These are phyloP conservation scores for Erebia epiphron DNA, from an alignment of 2,888 invertebrate species.

Conservation along the genomic window DNA sequence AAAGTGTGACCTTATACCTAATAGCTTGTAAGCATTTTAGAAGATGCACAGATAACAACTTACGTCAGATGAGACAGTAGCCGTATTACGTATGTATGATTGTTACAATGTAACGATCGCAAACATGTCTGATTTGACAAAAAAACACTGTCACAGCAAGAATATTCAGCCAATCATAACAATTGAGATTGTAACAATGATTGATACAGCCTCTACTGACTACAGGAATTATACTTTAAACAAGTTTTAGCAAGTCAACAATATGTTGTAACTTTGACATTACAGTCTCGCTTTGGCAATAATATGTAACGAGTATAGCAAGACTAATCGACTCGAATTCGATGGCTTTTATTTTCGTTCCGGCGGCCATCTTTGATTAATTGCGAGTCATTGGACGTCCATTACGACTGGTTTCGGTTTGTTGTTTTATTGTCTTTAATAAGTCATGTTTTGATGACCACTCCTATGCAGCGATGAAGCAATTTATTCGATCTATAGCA, in stretches of 20 bases:
- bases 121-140: too few species aligned
- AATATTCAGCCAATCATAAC: too few species aligned
- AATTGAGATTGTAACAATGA: too few species aligned
- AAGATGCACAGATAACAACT: neutral
- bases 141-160: too few species aligned
- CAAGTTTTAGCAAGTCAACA: neutral
- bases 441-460: neutral
- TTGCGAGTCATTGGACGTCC: neutral
- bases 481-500: neutral
- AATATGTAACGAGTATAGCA: constrained; percentile 6
- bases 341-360: constrained; percentile 9
- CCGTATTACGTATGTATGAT: too few species aligned
- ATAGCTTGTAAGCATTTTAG: neutral
- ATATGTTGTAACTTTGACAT: constrained; percentile 6
- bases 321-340: neutral
- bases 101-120: too few species aligned
- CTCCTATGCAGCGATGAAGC: neutral
- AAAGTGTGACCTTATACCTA: neutral
- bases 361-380: constrained; percentile 5
- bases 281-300: neutral
- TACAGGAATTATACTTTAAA: neutral
- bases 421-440: neutral
- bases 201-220: too few species aligned
- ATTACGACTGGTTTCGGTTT: neutral
- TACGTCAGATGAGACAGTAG: neutral